phyloP scores from a whole-genome alignment of 2,888 invertebrate species.

The Keiferia lycopersicella region DNA sequence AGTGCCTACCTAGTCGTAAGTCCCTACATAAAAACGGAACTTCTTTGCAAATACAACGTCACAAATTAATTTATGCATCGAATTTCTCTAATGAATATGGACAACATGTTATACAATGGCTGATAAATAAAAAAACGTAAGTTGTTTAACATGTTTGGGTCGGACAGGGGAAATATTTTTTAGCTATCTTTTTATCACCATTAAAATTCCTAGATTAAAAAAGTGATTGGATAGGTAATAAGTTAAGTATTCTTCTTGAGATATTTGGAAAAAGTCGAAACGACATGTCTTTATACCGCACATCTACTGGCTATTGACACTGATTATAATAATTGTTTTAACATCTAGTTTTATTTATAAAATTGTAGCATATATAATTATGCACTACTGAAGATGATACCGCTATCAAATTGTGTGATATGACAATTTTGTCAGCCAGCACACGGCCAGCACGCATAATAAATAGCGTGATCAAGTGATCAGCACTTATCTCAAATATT shows the following conservation, averaged over 20 bases:
- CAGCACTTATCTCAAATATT: conserved; percentile 20
- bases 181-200: too few relatives aligned
- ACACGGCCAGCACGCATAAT: not conserved
- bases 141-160: not conserved
- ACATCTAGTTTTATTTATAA: not conserved
- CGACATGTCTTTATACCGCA: too few relatives aligned
- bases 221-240: not conserved
- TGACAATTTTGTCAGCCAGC: not conserved
- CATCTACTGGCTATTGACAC: too few relatives aligned
- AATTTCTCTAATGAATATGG: conserved; percentile 5
- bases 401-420: not conserved
- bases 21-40: too few relatives aligned
- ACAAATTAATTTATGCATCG: too few relatives aligned
- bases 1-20: too few relatives aligned
- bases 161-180: too few relatives aligned
- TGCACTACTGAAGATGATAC: not conserved
- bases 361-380: not conserved
- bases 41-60: too few relatives aligned
- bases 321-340: too few relatives aligned
- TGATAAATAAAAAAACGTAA: not conserved
- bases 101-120: not conserved
- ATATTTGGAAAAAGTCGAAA: too few relatives aligned
- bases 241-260: too few relatives aligned
- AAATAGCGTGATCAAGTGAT: conserved; percentile 29
- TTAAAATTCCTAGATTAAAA: too few relatives aligned